These are phyloP conservation scores for Anguilla japonica DNA, from an alignment of 2,113 vertebrate genomes.

Conservation along the genomic window DNA sequence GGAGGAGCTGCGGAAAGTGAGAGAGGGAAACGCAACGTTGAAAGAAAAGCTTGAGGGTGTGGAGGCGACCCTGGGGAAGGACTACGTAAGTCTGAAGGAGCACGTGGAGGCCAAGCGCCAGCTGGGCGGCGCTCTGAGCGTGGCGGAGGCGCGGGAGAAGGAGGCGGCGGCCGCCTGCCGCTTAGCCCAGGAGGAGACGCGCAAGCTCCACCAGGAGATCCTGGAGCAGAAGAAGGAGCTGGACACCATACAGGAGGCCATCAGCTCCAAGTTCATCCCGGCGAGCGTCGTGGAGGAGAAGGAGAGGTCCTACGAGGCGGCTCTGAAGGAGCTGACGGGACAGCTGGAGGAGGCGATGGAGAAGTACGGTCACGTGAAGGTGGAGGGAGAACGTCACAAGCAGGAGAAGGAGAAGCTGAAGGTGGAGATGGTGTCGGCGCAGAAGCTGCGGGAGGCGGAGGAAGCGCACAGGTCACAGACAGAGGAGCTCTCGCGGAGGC, in stretches of 20 bases:
- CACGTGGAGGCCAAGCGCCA: conserved; percentile 60
- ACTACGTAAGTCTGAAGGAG: conserved; percentile 70
- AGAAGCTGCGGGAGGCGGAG: conserved; percentile 68
- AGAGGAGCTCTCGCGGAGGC: conserved; percentile 64
- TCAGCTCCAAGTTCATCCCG: conserved; percentile 81
- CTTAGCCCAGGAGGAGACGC: conserved; percentile 71
- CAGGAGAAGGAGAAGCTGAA: conserved; percentile 73
- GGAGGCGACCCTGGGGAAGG: conserved; percentile 62
- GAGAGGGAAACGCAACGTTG: conserved; percentile 74
- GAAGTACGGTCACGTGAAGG: conserved; percentile 57
- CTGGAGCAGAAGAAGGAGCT: conserved; percentile 87
- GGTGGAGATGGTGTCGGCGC: conserved; percentile 65
- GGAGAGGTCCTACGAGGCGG: conserved; percentile 70
- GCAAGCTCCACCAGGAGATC: conserved; percentile 76
- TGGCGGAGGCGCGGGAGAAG: conserved; percentile 57
- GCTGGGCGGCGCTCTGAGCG: conserved; percentile 53
- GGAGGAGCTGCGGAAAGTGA: conserved; percentile 71
- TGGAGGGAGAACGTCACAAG: conserved; percentile 53
- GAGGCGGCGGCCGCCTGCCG: conserved; percentile 52
- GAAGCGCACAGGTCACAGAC: conserved; percentile 52
- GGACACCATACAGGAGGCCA: conserved; percentile 88
- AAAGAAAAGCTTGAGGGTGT: conserved; percentile 69
- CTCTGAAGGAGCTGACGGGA: conserved; percentile 65
- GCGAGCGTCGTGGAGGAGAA: conserved; percentile 73
- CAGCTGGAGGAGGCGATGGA: conserved; percentile 68